Evolutionary conservation across 1,140 invertebrate genomes (phyloP).

Genomic region (Nasonia longicornis): DNA sequence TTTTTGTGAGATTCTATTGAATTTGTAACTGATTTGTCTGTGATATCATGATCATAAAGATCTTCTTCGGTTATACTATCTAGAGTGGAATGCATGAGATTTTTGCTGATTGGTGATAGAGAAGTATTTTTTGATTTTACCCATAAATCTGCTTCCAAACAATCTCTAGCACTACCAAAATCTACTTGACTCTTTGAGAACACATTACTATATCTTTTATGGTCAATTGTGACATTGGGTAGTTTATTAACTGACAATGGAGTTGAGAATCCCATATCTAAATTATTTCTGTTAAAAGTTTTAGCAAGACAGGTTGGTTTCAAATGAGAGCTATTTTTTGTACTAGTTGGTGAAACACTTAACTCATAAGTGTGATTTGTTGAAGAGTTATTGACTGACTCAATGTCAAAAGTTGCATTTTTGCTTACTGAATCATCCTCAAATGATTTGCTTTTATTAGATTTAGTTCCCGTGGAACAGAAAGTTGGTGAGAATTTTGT

Average conservation of each 20-base stretch:
- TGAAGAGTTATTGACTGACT: slow-evolving; percentile 2
- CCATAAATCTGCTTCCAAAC: slow-evolving; percentile 60
- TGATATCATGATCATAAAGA: slow-evolving; percentile 1
- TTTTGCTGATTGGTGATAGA: slow-evolving; percentile 31
- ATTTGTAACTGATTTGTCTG: neutral
- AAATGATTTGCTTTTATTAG: slow-evolving; percentile 24
- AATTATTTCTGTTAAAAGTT: slow-evolving; percentile 45
- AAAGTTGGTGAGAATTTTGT: slow-evolving; percentile 50
- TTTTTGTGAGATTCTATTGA: neutral
- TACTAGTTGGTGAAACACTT: slow-evolving; percentile 44
- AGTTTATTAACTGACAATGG: slow-evolving; percentile 46
- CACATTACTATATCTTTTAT: slow-evolving; percentile 1
- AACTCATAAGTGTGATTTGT: slow-evolving; percentile 54
- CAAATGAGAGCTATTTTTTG: slow-evolving; percentile 30
- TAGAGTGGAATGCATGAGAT: slow-evolving; percentile 31
- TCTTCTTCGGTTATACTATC: slow-evolving; percentile 43
- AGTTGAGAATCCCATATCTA: slow-evolving; percentile 43
- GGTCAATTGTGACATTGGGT: slow-evolving; percentile 16
- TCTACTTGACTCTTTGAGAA: slow-evolving; percentile 46
- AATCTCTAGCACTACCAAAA: slow-evolving; percentile 48
- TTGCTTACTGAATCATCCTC: neutral
- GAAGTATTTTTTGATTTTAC: slow-evolving; percentile 48
- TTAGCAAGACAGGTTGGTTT: slow-evolving; percentile 49
- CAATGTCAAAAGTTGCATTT: slow-evolving; percentile 42
- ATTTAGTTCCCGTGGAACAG: slow-evolving; percentile 50